These are phyloP conservation scores for Xiphorhynchus elegans DNA, from an alignment of 2,113 vertebrate species.

Conservation along the genomic window DNA sequence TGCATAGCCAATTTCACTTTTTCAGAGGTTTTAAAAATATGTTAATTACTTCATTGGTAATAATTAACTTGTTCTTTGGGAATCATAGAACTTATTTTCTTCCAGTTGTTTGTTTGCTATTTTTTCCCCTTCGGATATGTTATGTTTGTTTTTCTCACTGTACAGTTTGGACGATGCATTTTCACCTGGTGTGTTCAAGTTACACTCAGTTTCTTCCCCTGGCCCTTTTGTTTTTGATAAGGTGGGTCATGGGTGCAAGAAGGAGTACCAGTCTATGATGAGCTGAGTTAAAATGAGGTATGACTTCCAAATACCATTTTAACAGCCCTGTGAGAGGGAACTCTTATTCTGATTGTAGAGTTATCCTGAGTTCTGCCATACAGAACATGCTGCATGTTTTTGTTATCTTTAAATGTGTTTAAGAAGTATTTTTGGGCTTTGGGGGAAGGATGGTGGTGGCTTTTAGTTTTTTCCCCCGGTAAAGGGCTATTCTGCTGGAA, in stretches of 20 bases:
- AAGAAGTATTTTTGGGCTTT: not conserved
- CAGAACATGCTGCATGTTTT: not conserved
- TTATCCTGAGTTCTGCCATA: not conserved
- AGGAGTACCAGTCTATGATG: not conserved
- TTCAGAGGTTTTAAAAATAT: not conserved
- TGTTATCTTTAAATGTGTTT: not conserved
- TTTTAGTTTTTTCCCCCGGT: fast-evolving
- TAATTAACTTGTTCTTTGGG: constrained; percentile 2
- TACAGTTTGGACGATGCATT: not conserved
- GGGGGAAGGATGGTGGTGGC: fast-evolving
- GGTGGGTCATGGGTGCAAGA: not conserved
- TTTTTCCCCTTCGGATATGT: not conserved
- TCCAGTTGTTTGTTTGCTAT: not conserved
- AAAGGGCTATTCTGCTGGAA: not conserved
- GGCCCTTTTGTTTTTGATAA: not conserved
- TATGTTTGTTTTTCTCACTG: not conserved
- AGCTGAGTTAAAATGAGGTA: not conserved
- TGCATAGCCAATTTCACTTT: not conserved
- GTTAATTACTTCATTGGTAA: constrained; percentile 17
- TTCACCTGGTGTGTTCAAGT: not conserved
- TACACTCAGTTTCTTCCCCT: not conserved
- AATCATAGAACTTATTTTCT: not conserved
- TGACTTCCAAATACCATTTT: not conserved
- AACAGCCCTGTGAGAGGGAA: not conserved
- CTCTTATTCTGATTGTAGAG: not conserved